Percentiles rank a stretch among this genome's conserved stretches.
These are phyloP conservation scores for Calcarius ornatus DNA, from an alignment of 2,113 vertebrate species.

Conservation along the genomic window DNA sequence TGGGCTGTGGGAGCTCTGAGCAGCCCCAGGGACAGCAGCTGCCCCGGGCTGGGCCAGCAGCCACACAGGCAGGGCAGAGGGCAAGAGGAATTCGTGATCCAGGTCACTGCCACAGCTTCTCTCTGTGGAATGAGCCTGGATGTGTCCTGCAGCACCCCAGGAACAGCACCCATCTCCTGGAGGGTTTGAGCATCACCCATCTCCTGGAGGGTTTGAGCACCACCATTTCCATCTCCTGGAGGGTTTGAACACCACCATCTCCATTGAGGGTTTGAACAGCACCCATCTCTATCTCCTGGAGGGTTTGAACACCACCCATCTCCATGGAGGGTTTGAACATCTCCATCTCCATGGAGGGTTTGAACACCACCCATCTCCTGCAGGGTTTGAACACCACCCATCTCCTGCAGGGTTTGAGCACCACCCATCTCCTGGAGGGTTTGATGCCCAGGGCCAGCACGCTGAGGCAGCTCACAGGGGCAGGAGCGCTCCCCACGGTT, in stretches of 20 bases:
- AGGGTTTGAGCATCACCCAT: no score
- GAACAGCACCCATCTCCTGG: background rate
- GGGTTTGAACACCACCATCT: no score
- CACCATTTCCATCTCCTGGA: no score
- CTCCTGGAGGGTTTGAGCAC: no score
- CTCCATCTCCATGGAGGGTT: no score
- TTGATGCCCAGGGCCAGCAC: accelerated
- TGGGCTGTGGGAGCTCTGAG: background rate
- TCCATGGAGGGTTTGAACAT: no score
- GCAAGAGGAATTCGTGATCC: background rate
- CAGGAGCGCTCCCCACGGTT: background rate
- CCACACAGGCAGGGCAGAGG: background rate
- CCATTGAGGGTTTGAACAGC: no score
- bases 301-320: no score
- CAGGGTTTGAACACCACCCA: no score
- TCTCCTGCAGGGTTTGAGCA: background rate
- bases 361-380: no score
- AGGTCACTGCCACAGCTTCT: background rate
- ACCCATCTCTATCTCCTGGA: no score
- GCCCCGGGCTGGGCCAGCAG: background rate
- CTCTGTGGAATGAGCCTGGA: background rate
- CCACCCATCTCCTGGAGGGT: accelerated
- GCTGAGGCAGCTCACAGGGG: background rate
- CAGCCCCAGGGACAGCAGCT: background rate
- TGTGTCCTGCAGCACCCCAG: background rate